Percentiles rank a stretch among this genome's conserved stretches.
Evolutionary conservation across 2,888 invertebrate species (phyloP).

Genomic region (Lepidocyrtoides sp.): DNA sequence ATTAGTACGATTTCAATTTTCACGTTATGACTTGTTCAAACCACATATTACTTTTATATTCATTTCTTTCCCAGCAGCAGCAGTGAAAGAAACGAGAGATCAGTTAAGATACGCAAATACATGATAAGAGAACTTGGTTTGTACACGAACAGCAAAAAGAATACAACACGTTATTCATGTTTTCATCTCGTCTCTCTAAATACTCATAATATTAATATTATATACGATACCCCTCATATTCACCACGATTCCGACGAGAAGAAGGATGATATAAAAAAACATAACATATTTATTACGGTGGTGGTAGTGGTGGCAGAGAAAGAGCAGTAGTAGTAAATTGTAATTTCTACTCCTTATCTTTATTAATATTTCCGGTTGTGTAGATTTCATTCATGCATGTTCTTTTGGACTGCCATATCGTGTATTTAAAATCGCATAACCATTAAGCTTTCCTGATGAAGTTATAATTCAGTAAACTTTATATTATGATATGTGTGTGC

Average conservation of each 20-base stretch:
- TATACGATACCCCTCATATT: background rate
- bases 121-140: slow-evolving; percentile 16
- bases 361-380: slow-evolving; percentile 78
- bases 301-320: too few relatives aligned
- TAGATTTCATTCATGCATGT: background rate
- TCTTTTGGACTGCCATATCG: background rate
- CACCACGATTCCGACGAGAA: background rate
- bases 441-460: background rate
- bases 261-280: background rate
- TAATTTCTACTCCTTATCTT: slow-evolving; percentile 69
- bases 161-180: slow-evolving; percentile 33
- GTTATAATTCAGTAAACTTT: background rate
- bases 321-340: slow-evolving; percentile 67
- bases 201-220: background rate
- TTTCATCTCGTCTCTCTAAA: slow-evolving; percentile 20
- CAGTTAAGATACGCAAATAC: slow-evolving; percentile 6
- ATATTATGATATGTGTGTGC: background rate
- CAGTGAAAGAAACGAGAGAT: slow-evolving; percentile 5
- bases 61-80: slow-evolving; percentile 34
- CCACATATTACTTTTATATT: background rate
- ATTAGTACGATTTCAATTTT: slow-evolving; percentile 23
- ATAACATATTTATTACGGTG: slow-evolving; percentile 38
- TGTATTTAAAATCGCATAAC: slow-evolving; percentile 31
- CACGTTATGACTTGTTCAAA: background rate
- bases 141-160: background rate